Conservation (phyloP, 2,888 invertebrate genomes). For the Scaptomyza tumidula region DNA sequence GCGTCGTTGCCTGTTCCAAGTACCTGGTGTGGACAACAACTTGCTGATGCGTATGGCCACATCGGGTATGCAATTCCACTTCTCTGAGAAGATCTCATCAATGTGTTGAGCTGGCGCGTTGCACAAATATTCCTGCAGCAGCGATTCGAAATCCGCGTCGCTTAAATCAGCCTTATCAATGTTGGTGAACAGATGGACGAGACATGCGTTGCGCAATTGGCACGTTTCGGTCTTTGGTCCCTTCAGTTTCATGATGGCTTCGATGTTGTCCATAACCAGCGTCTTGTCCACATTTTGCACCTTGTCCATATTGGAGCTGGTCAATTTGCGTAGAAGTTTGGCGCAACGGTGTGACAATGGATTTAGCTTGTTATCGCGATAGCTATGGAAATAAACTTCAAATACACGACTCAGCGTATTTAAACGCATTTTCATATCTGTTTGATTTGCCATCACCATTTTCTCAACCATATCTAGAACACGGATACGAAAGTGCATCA, state of each 20-base stretch:
- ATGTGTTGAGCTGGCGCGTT: constrained; percentile 35
- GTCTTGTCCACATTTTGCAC: not conserved
- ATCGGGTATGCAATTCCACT: constrained; percentile 41
- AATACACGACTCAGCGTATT: constrained; percentile 38
- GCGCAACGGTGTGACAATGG: constrained; percentile 39
- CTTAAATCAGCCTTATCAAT: constrained; percentile 13
- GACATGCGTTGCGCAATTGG: constrained; percentile 43
- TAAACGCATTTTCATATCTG: constrained; percentile 36
- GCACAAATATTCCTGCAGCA: constrained; percentile 24
- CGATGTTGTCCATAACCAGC: constrained; percentile 43
- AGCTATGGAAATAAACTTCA: constrained; percentile 20
- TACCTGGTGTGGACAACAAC: constrained; percentile 4
- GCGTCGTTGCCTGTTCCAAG: constrained; percentile 26
- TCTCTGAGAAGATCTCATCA: constrained; percentile 30
- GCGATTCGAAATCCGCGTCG: constrained; percentile 15
- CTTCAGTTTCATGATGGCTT: constrained; percentile 23
- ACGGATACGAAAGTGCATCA: constrained; percentile 64
- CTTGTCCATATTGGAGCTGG: constrained; percentile 6
- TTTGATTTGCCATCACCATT: constrained; percentile 20
- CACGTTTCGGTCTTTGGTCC: not conserved
- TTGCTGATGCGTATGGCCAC: constrained; percentile 20
- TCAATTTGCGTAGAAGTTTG: constrained; percentile 46
- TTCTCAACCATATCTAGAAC: constrained; percentile 56
- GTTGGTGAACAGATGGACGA: constrained; percentile 50
- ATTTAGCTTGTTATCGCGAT: constrained; percentile 15